phyloP scores from a whole-genome alignment of 2,797 vertebrate species.

The Dryobates pubescens region DNA sequence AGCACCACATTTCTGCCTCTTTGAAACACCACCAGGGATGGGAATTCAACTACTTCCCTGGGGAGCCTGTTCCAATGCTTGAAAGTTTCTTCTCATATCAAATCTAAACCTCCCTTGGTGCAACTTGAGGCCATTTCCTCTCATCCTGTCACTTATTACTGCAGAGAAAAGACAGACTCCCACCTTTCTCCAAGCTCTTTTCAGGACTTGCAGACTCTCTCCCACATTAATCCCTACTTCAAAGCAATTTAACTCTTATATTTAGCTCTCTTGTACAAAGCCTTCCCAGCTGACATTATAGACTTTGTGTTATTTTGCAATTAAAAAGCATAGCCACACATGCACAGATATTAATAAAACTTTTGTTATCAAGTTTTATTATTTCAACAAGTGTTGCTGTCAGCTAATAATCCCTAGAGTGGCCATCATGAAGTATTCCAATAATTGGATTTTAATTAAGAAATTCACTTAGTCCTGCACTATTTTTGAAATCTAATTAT shows the following conservation, averaged over 20 bases:
- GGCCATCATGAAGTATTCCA: constrained; percentile 57
- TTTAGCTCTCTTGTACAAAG: not conserved
- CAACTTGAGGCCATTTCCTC: too few relatives aligned
- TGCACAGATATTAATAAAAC: constrained; percentile 34
- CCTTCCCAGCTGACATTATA: not conserved
- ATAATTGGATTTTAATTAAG: constrained; percentile 75
- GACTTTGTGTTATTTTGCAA: not conserved
- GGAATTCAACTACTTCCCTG: too few relatives aligned
- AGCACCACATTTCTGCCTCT: too few relatives aligned
- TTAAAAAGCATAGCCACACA: not conserved
- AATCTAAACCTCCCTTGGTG: too few relatives aligned
- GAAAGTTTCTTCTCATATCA: too few relatives aligned
- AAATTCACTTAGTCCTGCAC: constrained; percentile 66
- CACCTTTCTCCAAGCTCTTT: too few relatives aligned
- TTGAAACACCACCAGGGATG: too few relatives aligned
- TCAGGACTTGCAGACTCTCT: not conserved
- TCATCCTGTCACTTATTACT: too few relatives aligned
- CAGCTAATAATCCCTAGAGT: constrained; percentile 67
- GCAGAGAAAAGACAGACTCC: too few relatives aligned
- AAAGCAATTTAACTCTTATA: not conserved
- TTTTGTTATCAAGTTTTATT: constrained; percentile 62
- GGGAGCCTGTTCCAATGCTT: too few relatives aligned
- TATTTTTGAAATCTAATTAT: constrained; percentile 69
- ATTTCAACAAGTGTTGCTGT: constrained; percentile 68
- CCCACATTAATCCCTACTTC: not conserved